Percentiles rank a stretch among this genome's conserved stretches.
phyloP scores from a whole-genome alignment of 2,888 invertebrate genomes.

The Eucriotettix oculatus region DNA sequence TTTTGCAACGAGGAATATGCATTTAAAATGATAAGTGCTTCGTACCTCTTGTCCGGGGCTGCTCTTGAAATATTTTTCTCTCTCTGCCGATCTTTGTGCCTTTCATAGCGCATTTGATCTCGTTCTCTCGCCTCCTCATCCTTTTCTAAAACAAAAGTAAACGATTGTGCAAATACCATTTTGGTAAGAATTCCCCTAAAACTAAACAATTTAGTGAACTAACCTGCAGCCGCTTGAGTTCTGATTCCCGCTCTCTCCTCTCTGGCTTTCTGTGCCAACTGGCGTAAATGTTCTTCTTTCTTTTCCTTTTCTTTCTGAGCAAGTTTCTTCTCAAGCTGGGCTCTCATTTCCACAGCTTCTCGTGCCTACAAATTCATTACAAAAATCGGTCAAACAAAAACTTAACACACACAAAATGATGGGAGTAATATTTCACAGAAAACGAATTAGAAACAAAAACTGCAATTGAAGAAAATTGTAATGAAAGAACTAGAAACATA shows the following conservation, averaged over 20 bases:
- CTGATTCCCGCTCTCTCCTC: slow-evolving; percentile 83
- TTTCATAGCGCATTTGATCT: slow-evolving; percentile 70
- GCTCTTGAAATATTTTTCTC: slow-evolving; percentile 87
- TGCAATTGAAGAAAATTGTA: too few species aligned
- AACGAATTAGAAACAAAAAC: too few species aligned
- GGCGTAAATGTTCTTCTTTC: slow-evolving; percentile 85
- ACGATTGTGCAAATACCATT: background rate
- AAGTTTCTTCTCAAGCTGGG: slow-evolving; percentile 86
- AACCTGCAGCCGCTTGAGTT: slow-evolving; percentile 24
- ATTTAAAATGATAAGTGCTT: background rate
- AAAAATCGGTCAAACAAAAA: background rate
- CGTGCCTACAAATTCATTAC: slow-evolving; percentile 25
- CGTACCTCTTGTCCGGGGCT: slow-evolving; percentile 75
- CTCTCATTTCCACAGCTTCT: slow-evolving; percentile 92
- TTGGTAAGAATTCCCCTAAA: background rate
- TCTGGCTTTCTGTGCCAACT: slow-evolving; percentile 86
- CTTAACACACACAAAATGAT: too few species aligned
- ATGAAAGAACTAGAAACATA: too few species aligned
- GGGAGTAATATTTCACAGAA: too few species aligned
- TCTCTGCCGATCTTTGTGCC: slow-evolving; percentile 79
- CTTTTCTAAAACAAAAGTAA: slow-evolving; percentile 23
- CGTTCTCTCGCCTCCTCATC: slow-evolving; percentile 65
- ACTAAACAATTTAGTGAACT: slow-evolving; percentile 2
- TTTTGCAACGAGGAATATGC: too few species aligned
- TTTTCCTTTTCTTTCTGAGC: slow-evolving; percentile 97